phyloP scores from a whole-genome alignment of 2,888 invertebrate genomes.

The Pachydiplax longipennis region DNA sequence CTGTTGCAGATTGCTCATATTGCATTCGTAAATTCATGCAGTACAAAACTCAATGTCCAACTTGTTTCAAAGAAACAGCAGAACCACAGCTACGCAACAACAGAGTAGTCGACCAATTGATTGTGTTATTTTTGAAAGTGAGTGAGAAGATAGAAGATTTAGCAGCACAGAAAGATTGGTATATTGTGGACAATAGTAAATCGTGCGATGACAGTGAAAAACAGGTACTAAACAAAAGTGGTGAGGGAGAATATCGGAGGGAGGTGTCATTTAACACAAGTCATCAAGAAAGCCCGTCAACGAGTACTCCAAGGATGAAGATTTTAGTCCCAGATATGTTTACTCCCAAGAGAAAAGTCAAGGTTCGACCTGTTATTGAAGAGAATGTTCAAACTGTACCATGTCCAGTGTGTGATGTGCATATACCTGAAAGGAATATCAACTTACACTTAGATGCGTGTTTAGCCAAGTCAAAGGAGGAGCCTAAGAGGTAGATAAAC shows the following conservation, averaged over 20 bases:
- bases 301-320: neutral
- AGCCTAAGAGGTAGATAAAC: neutral
- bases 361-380: neutral
- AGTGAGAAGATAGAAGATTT: slow-evolving; percentile 55
- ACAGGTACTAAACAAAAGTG: neutral
- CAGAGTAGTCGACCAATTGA: slow-evolving; percentile 60
- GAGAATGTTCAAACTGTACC: slow-evolving; percentile 52
- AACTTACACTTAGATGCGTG: slow-evolving; percentile 64
- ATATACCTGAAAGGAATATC: slow-evolving; percentile 59
- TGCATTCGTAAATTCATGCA: slow-evolving; percentile 63
- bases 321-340: slow-evolving; percentile 23
- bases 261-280: too few relatives aligned
- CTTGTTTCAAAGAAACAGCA: slow-evolving; percentile 60
- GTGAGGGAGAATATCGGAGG: neutral
- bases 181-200: neutral
- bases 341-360: neutral
- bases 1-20: slow-evolving; percentile 62
- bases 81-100: slow-evolving; percentile 62
- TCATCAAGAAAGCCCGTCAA: neutral
- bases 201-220: neutral
- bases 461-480: slow-evolving; percentile 56
- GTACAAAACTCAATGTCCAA: slow-evolving; percentile 63
- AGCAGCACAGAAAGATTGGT: neutral
- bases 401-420: slow-evolving; percentile 63
- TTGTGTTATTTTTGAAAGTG: slow-evolving; percentile 56